phyloP scores from a whole-genome alignment of 2,113 vertebrate genomes.

The Corythaeola cristata region DNA sequence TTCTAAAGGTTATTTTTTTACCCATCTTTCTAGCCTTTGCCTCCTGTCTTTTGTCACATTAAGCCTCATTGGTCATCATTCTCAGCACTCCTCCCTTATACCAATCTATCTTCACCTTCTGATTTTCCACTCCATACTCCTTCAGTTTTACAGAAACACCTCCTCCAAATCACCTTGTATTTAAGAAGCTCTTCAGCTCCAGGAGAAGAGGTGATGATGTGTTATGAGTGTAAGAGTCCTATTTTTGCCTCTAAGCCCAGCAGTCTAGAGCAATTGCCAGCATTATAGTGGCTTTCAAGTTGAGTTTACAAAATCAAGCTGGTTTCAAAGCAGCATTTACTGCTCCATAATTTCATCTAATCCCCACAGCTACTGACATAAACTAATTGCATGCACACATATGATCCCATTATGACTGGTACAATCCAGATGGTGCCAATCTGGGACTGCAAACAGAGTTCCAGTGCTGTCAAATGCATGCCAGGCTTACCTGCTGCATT shows the following conservation, averaged over 20 bases:
- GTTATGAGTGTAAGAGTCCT: not conserved
- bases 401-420: constrained; percentile 47
- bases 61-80: not conserved
- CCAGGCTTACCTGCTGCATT: constrained; percentile 25
- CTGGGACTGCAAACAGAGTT: constrained; percentile 11
- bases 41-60: not conserved
- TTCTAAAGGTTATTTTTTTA: not conserved
- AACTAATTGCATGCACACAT: constrained; percentile 54
- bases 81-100: not conserved
- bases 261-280: constrained; percentile 11
- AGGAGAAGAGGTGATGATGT: not conserved
- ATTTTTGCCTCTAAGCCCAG: constrained; percentile 15
- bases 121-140: not conserved
- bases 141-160: not conserved
- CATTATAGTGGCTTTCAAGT: constrained; percentile 27
- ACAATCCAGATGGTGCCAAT: constrained; percentile 64
- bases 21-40: not conserved
- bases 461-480: constrained; percentile 15
- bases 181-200: not conserved
- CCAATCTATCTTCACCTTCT: not conserved
- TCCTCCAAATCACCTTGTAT: not conserved
- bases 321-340: constrained; percentile 48
- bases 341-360: constrained; percentile 50
- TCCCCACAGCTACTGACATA: constrained; percentile 57
- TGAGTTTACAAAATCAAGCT: constrained; percentile 50